phyloP scores from a whole-genome alignment of 2,888 invertebrate genomes.

The Dryobota labecula region DNA sequence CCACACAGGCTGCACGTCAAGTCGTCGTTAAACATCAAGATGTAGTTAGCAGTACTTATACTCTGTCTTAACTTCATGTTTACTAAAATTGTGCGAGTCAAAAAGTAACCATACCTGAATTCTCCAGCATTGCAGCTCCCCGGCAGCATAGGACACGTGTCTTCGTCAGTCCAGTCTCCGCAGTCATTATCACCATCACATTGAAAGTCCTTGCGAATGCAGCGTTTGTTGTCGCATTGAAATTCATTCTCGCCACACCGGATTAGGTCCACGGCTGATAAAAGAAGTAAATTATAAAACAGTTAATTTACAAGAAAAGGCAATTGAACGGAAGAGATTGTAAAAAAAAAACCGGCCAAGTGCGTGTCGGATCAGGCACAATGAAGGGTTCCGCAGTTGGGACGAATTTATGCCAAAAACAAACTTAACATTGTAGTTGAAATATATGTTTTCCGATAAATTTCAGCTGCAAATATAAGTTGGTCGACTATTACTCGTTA shows the following conservation, averaged over 20 bases:
- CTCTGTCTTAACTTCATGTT: not conserved
- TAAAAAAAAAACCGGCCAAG: no score
- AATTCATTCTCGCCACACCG: constrained; percentile 94
- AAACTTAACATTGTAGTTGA: no score
- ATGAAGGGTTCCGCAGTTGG: no score
- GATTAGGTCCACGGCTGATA: constrained; percentile 86
- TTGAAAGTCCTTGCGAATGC: constrained; percentile 93
- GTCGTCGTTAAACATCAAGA: no score
- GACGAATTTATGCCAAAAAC: no score
- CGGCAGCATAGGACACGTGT: constrained; percentile 92
- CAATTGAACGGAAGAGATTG: no score
- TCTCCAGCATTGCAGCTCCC: constrained; percentile 93
- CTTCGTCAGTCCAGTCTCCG: constrained; percentile 96
- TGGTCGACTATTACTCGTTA: no score
- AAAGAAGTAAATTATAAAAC: not conserved
- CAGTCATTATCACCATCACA: constrained; percentile 97
- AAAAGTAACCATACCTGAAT: constrained; percentile 90
- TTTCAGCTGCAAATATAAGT: no score
- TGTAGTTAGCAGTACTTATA: no score
- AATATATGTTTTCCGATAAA: no score
- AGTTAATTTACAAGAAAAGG: not conserved
- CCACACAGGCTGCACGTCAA: no score
- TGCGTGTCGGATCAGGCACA: no score
- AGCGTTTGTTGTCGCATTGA: constrained; percentile 93
- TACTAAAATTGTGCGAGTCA: constrained; percentile 31